Percentiles rank a stretch among this genome's conserved stretches.
Conservation (phyloP, 2,888 invertebrate genomes). For the Bruchidius siliquastri region DNA sequence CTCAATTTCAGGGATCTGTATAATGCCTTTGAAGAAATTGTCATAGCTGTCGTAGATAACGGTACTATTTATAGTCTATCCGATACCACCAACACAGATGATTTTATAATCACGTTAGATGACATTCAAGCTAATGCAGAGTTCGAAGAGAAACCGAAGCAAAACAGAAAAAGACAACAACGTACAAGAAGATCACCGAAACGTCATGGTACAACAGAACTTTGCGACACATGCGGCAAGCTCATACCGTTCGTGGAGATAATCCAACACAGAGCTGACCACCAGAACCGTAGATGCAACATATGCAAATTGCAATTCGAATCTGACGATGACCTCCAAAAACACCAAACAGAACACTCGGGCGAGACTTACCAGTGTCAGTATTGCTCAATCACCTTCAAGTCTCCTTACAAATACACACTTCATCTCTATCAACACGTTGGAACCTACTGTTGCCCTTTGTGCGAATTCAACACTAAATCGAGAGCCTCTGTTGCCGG, state of each 20-base stretch:
- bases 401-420: conserved; percentile 4
- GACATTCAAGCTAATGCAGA: not conserved
- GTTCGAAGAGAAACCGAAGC: not conserved
- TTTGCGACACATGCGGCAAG: not conserved
- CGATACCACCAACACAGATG: not conserved
- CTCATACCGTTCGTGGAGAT: not conserved
- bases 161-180: not conserved
- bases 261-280: conserved; percentile 1
- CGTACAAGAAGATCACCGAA: not conserved
- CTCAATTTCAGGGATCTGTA: conserved; percentile 18
- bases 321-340: conserved; percentile 7
- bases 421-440: not conserved
- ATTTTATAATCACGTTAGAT: not conserved
- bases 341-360: conserved; percentile 31
- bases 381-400: conserved; percentile 31
- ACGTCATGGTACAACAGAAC: not conserved
- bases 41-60: conserved; percentile 11
- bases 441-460: conserved; percentile 16
- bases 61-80: not conserved
- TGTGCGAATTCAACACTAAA: conserved; percentile 26
- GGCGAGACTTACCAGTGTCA: conserved; percentile 30
- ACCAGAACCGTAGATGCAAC: conserved; percentile 17
- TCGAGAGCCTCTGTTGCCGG: conserved; percentile 23
- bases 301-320: conserved; percentile 21
- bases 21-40: conserved; percentile 20